These are phyloP conservation scores for Chironomus tentans DNA, from an alignment of 2,888 invertebrate species.

Conservation along the genomic window DNA sequence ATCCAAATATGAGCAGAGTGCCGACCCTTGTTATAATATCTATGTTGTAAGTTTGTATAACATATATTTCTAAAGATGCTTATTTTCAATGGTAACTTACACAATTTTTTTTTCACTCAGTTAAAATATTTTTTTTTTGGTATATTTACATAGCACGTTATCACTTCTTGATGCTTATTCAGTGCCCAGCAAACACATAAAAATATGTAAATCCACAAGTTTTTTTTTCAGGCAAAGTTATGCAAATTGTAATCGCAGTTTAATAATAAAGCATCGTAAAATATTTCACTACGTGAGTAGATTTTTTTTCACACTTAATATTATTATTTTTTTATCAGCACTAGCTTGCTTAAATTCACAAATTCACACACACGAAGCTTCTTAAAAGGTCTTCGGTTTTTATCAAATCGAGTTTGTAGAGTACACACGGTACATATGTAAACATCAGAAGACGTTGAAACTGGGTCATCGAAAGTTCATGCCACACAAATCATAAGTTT, in stretches of 20 bases:
- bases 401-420: too few species aligned
- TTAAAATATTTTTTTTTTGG: neutral
- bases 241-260: conserved; percentile 13
- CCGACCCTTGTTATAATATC: too few species aligned
- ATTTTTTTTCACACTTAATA: neutral
- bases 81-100: neutral
- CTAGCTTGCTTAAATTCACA: neutral
- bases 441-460: neutral
- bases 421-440: neutral
- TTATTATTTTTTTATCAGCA: neutral
- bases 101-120: neutral
- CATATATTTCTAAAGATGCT: too few species aligned
- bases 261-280: conserved; percentile 7
- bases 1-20: too few species aligned
- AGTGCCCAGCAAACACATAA: neutral
- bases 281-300: conserved; percentile 13
- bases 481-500: neutral
- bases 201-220: neutral
- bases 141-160: conserved; percentile 19
- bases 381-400: too few species aligned
- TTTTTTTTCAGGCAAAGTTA: neutral
- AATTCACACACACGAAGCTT: neutral
- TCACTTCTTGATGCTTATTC: conserved; percentile 3
- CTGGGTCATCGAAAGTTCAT: conserved; percentile 16
- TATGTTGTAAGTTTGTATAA: too few species aligned